Evolutionary conservation across 2,113 vertebrate species (phyloP).

Genomic region (Axis porcinus): DNA sequence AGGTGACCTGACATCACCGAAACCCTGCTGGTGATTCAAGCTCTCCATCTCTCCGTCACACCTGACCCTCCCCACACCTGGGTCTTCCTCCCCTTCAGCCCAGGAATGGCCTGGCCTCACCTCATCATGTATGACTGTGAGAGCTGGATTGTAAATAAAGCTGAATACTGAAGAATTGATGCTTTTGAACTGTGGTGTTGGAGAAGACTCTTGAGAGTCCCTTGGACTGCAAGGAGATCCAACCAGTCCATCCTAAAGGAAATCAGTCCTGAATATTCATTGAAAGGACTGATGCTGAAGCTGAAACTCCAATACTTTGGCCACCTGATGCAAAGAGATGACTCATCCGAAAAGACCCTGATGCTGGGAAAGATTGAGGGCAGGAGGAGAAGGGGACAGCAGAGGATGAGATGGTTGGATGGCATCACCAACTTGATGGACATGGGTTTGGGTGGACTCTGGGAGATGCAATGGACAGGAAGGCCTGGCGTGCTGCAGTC

Average conservation of each 20-base stretch:
- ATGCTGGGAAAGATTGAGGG: background rate
- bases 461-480: background rate
- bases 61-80: no score
- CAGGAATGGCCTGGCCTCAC: accelerated
- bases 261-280: background rate
- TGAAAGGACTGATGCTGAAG: background rate
- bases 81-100: background rate
- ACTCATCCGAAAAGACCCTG: background rate
- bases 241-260: background rate
- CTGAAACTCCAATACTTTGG: background rate
- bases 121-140: background rate
- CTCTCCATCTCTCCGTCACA: background rate
- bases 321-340: background rate
- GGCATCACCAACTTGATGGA: background rate
- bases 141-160: background rate
- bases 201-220: background rate
- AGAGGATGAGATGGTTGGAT: background rate
- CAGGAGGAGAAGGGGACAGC: background rate
- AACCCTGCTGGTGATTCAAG: background rate
- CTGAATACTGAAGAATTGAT: accelerated
- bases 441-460: background rate
- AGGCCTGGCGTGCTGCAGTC: background rate
- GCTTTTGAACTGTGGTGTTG: background rate
- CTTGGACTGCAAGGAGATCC: background rate
- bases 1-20: background rate